These are phyloP conservation scores for Symphodus melops DNA, from an alignment of 2,113 vertebrate genomes.

Conservation along the genomic window DNA sequence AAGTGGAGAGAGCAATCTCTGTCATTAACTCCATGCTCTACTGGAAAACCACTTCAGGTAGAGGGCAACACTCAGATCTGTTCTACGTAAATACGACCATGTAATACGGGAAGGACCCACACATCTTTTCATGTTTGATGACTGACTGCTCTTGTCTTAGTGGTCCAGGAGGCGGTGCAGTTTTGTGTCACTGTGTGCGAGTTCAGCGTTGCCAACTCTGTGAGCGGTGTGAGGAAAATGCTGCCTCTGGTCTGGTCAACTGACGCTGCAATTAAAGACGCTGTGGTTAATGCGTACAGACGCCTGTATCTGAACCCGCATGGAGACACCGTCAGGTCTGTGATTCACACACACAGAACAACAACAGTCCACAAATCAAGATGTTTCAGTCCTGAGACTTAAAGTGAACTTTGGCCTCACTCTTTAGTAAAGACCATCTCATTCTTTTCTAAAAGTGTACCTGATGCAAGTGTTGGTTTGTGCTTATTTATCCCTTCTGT, in stretches of 20 bases:
- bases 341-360: not conserved
- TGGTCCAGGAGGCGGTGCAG: constrained; percentile 95
- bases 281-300: constrained; percentile 93
- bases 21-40: constrained; percentile 93
- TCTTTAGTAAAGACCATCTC: too few relatives aligned
- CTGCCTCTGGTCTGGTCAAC: constrained; percentile 95
- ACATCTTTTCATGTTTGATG: not conserved
- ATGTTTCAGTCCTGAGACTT: too few relatives aligned
- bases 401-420: too few relatives aligned
- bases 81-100: not conserved
- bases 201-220: constrained; percentile 91
- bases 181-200: constrained; percentile 94
- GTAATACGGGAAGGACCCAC: too few relatives aligned
- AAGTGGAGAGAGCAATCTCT: constrained; percentile 90
- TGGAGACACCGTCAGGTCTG: constrained; percentile 87
- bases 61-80: not conserved
- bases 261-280: constrained; percentile 91
- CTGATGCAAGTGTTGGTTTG: too few relatives aligned
- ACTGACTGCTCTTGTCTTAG: constrained; percentile 69
- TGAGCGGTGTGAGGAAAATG: constrained; percentile 92
- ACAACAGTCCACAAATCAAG: too few relatives aligned
- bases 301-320: constrained; percentile 89
- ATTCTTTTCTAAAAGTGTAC: too few relatives aligned
- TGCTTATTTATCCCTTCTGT: too few relatives aligned
- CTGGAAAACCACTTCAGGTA: constrained; percentile 91